A percentile compares a stretch with the other conserved stretches of the same genome.
phyloP scores from a whole-genome alignment of 2,888 invertebrate species.

The Alentia gelatinosa region DNA sequence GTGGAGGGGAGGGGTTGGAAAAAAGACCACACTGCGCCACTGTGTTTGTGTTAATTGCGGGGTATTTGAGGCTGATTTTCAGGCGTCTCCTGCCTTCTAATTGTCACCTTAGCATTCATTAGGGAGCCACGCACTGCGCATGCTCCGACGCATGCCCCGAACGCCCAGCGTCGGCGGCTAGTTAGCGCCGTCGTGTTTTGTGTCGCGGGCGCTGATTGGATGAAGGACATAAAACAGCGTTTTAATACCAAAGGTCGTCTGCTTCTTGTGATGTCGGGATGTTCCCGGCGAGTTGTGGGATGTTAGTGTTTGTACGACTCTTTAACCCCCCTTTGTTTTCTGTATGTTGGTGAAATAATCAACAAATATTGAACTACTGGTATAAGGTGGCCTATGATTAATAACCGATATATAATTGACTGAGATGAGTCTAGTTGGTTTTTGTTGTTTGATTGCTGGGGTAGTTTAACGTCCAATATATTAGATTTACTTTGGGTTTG shows the following conservation, averaged over 20 bases:
- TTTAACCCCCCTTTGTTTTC: no score
- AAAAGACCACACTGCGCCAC: neutral
- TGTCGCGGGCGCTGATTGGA: conserved; percentile 4
- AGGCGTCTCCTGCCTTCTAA: neutral
- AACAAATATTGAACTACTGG: no score
- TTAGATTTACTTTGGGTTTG: no score
- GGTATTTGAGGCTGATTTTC: conserved; percentile 1
- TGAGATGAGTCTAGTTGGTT: no score
- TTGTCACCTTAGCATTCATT: conserved; percentile 44
- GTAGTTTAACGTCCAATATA: no score
- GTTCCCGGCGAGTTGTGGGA: neutral
- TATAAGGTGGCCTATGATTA: no score
- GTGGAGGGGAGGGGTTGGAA: neutral
- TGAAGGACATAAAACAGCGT: neutral
- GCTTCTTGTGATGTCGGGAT: neutral
- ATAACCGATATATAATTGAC: no score
- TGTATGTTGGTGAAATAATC: no score
- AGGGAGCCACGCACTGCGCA: conserved; percentile 10
- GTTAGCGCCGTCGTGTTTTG: conserved; percentile 11
- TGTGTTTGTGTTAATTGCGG: conserved; percentile 34
- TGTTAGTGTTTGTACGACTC: no score
- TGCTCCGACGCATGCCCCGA: neutral
- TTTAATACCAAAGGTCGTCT: conserved; percentile 37
- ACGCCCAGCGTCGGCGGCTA: neutral
- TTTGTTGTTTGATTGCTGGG: no score